phyloP scores from a whole-genome alignment of 2,888 invertebrate genomes.

The Cantharis rustica region DNA sequence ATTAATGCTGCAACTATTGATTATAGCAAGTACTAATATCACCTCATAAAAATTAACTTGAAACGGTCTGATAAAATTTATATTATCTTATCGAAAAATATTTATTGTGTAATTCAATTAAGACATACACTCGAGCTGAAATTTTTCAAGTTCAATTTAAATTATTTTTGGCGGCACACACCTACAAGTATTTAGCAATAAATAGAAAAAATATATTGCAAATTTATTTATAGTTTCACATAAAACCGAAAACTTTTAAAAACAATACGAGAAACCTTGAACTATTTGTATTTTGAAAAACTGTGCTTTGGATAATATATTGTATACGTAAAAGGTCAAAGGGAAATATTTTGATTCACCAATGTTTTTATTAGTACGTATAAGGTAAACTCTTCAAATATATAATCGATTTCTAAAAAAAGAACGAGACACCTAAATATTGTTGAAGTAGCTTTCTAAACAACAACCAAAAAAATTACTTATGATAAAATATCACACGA shows the following conservation, averaged over 20 bases:
- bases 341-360: neutral
- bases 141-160: neutral
- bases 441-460: neutral
- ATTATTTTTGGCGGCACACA: neutral
- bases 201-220: neutral
- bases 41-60: neutral
- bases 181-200: neutral
- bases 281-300: neutral
- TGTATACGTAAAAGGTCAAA: neutral
- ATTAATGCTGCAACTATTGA: neutral
- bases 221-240: neutral
- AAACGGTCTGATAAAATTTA: neutral
- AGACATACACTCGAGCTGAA: neutral
- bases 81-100: neutral
- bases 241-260: neutral
- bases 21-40: neutral
- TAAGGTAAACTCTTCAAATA: neutral
- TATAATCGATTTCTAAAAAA: neutral
- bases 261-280: neutral
- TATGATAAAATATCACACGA: neutral
- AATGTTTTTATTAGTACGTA: neutral
- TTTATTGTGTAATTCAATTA: neutral
- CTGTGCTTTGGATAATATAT: neutral
- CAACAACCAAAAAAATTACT: neutral
- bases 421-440: neutral